Percentiles rank a stretch among this genome's conserved stretches.
Conservation (phyloP, 2,797 vertebrate species). For the Esox lucius region DNA sequence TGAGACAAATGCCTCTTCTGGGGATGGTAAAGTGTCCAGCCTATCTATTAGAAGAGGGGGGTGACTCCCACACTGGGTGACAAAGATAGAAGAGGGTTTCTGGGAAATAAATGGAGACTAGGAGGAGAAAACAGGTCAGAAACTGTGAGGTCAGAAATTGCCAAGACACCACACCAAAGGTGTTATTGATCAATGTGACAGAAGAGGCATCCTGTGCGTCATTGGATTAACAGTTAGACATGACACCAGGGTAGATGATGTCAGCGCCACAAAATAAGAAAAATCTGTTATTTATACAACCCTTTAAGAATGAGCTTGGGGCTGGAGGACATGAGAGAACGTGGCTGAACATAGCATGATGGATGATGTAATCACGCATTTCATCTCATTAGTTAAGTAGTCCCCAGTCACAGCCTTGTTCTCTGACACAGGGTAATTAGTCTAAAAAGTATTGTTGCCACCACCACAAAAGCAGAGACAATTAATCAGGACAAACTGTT, state of each 20-base stretch:
- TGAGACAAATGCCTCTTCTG: slow-evolving; percentile 63
- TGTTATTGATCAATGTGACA: slow-evolving; percentile 11
- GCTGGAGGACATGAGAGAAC: slow-evolving; percentile 3
- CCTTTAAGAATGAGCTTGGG: slow-evolving; percentile 26
- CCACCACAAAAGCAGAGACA: slow-evolving; percentile 19
- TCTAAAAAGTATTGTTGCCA: slow-evolving; percentile 25
- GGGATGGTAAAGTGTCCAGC: slow-evolving; percentile 54
- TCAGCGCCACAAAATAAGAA: slow-evolving; percentile 19
- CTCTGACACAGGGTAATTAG: slow-evolving; percentile 41
- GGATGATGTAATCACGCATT: slow-evolving; percentile 51
- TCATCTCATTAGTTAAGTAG: slow-evolving; percentile 62
- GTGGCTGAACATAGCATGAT: slow-evolving; percentile 44
- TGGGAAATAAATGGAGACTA: slow-evolving; percentile 50
- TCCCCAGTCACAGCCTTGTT: slow-evolving; percentile 42
- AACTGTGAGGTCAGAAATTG: slow-evolving; percentile 47
- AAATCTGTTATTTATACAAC: slow-evolving; percentile 17
- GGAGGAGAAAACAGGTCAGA: slow-evolving; percentile 53
- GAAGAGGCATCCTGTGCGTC: slow-evolving; percentile 3
- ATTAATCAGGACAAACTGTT: slow-evolving; percentile 10
- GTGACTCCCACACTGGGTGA: slow-evolving; percentile 52
- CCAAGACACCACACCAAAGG: slow-evolving; percentile 27
- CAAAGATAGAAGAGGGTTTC: slow-evolving; percentile 44
- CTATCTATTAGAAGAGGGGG: slow-evolving; percentile 50
- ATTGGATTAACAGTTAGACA: slow-evolving; percentile 14
- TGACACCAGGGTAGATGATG: slow-evolving; percentile 5